Conservation (phyloP, 2,888 invertebrate species). For the Camptogramma bilineatum region DNA sequence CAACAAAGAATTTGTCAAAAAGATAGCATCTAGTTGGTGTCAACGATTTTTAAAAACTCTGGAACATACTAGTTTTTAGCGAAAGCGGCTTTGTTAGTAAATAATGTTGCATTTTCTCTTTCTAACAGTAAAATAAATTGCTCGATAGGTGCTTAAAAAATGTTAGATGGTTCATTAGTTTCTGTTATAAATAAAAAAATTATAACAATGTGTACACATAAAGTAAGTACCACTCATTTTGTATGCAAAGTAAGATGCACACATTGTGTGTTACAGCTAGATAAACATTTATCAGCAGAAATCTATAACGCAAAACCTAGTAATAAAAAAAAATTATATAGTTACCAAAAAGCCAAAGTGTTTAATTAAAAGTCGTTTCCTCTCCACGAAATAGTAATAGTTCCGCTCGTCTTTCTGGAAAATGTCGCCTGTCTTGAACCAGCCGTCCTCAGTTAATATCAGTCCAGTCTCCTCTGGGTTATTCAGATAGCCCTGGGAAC, state of each 20-base stretch:
- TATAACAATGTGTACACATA: too few relatives aligned
- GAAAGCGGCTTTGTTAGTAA: too few relatives aligned
- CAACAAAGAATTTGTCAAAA: conserved; percentile 2
- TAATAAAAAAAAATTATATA: conserved; percentile 19
- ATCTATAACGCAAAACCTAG: not conserved
- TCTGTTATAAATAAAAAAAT: too few relatives aligned
- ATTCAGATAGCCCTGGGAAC: conserved; percentile 57
- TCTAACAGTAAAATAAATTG: too few relatives aligned
- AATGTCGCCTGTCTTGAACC: conserved; percentile 63
- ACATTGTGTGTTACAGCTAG: not conserved
- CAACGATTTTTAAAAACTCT: too few relatives aligned
- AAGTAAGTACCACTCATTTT: too few relatives aligned
- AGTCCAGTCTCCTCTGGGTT: conserved; percentile 57
- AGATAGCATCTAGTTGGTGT: not conserved
- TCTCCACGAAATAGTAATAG: conserved; percentile 60
- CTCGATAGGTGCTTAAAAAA: too few relatives aligned
- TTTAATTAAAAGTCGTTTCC: conserved; percentile 60
- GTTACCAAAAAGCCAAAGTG: conserved; percentile 57
- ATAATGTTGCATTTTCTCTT: too few relatives aligned
- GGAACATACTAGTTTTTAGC: too few relatives aligned
- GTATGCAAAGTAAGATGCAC: too few relatives aligned
- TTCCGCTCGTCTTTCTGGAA: conserved; percentile 56
- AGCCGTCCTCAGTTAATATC: conserved; percentile 58
- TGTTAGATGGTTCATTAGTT: too few relatives aligned
- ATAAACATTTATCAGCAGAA: not conserved